phyloP scores from a whole-genome alignment of 2,797 vertebrate species.

The Tolypeutes matacus region DNA sequence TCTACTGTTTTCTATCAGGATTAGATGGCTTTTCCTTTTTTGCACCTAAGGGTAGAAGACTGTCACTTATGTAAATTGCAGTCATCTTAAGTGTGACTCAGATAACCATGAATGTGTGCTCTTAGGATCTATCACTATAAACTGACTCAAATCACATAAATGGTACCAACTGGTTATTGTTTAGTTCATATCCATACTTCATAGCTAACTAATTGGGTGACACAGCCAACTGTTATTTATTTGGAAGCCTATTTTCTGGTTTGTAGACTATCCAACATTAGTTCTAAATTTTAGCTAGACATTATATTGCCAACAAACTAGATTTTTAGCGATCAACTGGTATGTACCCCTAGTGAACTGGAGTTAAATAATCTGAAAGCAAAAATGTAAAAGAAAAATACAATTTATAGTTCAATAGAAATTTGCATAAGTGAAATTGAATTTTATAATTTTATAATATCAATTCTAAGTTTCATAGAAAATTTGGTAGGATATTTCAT shows the following conservation, averaged over 20 bases:
- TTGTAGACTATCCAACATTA: slow-evolving; percentile 37
- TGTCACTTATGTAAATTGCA: slow-evolving; percentile 7
- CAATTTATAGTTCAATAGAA: not conserved
- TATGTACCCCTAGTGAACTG: not conserved
- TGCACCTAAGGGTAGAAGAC: not conserved
- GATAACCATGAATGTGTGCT: not conserved
- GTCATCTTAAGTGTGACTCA: not conserved
- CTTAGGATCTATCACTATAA: not conserved
- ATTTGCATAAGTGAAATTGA: slow-evolving; percentile 25
- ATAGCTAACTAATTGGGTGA: not conserved
- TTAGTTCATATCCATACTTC: not conserved
- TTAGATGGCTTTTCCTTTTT: slow-evolving; percentile 28
- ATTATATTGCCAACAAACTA: not conserved
- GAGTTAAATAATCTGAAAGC: slow-evolving; percentile 45
- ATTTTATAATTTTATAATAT: slow-evolving; percentile 24
- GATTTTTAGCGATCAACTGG: slow-evolving; percentile 23
- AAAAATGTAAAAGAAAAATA: slow-evolving; percentile 47
- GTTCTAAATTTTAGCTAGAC: slow-evolving; percentile 28
- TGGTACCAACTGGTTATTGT: not conserved
- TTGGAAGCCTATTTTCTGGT: not conserved
- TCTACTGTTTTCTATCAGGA: not conserved
- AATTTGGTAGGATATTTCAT: slow-evolving; percentile 32
- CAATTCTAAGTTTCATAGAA: not conserved
- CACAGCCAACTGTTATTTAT: not conserved
- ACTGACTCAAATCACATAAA: not conserved